Conservation (phyloP, 2,113 vertebrate species). For the Panurus biarmicus region DNA sequence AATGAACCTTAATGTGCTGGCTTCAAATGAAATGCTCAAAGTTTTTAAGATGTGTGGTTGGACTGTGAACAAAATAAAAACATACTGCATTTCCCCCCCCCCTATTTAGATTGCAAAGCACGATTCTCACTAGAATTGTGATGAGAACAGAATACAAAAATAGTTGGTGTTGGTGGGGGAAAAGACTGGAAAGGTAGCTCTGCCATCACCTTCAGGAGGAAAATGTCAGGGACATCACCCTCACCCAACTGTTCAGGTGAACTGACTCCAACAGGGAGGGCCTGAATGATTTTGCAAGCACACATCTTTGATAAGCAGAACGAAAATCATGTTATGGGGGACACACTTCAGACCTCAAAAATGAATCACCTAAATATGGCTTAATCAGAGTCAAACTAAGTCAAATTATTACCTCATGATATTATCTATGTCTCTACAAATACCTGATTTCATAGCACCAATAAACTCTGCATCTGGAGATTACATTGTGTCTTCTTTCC, state of each 20-base stretch:
- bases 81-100: not conserved
- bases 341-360: constrained; percentile 13
- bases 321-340: not conserved
- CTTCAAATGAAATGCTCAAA: not conserved
- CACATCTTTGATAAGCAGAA: not conserved
- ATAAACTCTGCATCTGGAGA: not conserved
- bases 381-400: not conserved
- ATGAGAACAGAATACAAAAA: constrained; percentile 48
- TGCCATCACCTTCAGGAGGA: not conserved
- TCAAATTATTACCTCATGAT: not conserved
- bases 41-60: not conserved
- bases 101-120: constrained; percentile 33
- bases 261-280: not conserved
- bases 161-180: not conserved
- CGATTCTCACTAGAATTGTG: not conserved
- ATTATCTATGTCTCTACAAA: not conserved
- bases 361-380: not conserved
- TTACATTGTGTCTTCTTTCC: not conserved
- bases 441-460: not conserved
- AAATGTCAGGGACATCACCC: not conserved
- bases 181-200: not conserved
- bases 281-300: not conserved
- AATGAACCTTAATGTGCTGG: not conserved
- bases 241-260: not conserved
- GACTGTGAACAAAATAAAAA: not conserved